Base-by-base conservation (phyloP, 2,113 vertebrate genomes). In the Austrofundulus limnaeus region DNA sequence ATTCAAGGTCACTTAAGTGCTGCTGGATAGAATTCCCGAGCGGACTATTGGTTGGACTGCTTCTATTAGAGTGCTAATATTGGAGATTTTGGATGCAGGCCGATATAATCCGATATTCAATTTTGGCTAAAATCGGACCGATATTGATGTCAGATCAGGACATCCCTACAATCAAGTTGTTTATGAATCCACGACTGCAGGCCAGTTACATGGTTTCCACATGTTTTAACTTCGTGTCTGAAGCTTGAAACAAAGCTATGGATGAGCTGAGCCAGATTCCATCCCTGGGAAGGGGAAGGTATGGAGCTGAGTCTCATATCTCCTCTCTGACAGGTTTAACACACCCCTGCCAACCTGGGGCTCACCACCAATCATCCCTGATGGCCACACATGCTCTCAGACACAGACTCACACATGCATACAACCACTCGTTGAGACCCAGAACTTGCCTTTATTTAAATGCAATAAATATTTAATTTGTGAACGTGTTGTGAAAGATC, bases 381-480 rank as follows among this genome's bases (percentile, higher is more conserved):
- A 85, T 82, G 79, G 70, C 54, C 31, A 69, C 66, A 69, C 37
- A 46, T 48, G 37, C 61, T 54, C 61, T 60, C 56, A n/a, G 66
- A 56, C 79, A 57, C 70, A 41, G 39, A 53, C 47, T 42, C 60
- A 47, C 45, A 34, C 70, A 72, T 47, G 45, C 46, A 63, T 61
- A 45, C 52, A 34, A 43, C 51, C 69, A 54, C 58, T 71, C 12
- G 25, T 52, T 31, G 34, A 76, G 84, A 84, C 70, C 66, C 19
- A 34, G 58, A 62, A 45, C 81, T 89, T 31, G 79, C 75, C 85
- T 87, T 91, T 91, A 92, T 92, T 92, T 93, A 90, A 92, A 89
- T 76, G 71, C 19, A 60, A 90, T 93, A 91, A 91, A 93, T 92
- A 91, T 91, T 93, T 92, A 84, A 93, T 92, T 87, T 87, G 87